Percentiles rank a stretch among this genome's conserved stretches.
Conservation (phyloP, 2,113 vertebrate genomes). For the Cyprinus carpio region DNA sequence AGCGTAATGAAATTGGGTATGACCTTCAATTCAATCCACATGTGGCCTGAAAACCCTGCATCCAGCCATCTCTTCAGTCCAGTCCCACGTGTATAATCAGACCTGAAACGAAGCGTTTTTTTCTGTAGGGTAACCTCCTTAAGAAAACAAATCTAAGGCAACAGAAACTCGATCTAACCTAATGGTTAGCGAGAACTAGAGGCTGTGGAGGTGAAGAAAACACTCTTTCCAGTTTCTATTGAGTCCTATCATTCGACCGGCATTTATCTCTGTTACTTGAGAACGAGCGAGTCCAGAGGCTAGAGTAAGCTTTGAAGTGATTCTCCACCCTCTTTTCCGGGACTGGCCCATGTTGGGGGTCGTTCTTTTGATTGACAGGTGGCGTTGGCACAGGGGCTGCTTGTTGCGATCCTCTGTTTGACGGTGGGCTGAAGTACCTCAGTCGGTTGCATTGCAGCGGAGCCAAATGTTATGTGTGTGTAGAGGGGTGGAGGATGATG, state of each 20-base stretch:
- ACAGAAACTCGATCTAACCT: slow-evolving; percentile 65
- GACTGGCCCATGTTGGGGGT: neutral
- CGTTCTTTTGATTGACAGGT: slow-evolving; percentile 29
- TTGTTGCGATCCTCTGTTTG: slow-evolving; percentile 36
- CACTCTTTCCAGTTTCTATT: slow-evolving; percentile 36
- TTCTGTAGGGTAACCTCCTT: slow-evolving; percentile 68
- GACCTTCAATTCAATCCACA: slow-evolving; percentile 56
- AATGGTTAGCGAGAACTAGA: slow-evolving; percentile 44
- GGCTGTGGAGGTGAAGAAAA: neutral
- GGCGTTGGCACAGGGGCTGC: slow-evolving; percentile 23
- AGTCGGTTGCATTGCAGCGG: slow-evolving; percentile 9
- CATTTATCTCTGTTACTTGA: slow-evolving; percentile 51
- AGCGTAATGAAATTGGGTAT: slow-evolving; percentile 45
- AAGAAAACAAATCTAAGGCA: slow-evolving; percentile 71
- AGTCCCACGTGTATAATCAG: slow-evolving; percentile 36
- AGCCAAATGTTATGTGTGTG: slow-evolving; percentile 38
- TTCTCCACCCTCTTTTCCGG: slow-evolving; percentile 22
- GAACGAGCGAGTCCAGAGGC: slow-evolving; percentile 36
- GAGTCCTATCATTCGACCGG: slow-evolving; percentile 40
- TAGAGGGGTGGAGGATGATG: slow-evolving; percentile 2
- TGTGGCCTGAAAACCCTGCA: slow-evolving; percentile 33
- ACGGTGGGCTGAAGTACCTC: slow-evolving; percentile 32
- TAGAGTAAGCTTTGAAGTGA: slow-evolving; percentile 34
- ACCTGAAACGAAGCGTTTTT: slow-evolving; percentile 67
- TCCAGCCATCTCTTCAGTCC: slow-evolving; percentile 1